Percentiles rank a stretch among this genome's conserved stretches.
Evolutionary conservation across 2,113 vertebrate genomes (phyloP).

Genomic region (Phylloscopus trochilus): DNA sequence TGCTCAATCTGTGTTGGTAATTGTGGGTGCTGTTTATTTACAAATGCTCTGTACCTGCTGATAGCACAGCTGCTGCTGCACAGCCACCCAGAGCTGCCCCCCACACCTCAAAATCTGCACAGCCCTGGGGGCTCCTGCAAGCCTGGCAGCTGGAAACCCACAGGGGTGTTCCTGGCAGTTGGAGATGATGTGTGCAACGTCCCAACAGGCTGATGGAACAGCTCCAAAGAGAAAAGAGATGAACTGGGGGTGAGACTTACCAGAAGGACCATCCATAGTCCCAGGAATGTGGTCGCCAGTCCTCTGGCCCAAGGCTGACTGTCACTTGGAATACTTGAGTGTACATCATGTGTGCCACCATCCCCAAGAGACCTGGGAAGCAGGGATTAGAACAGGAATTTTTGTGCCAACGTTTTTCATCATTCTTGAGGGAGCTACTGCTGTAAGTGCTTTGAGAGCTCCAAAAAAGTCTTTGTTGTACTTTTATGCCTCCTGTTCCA

Average conservation of each 20-base stretch:
- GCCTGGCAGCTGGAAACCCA: background rate
- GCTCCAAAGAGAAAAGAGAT: background rate
- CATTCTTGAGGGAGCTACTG: background rate
- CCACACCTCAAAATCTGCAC: background rate
- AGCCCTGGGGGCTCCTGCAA: background rate
- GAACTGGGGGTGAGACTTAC: conserved; percentile 67
- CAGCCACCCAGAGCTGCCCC: background rate
- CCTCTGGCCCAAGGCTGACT: conserved; percentile 89
- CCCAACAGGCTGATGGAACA: background rate
- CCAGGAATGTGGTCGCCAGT: conserved; percentile 93
- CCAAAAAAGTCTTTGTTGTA: conserved; percentile 22
- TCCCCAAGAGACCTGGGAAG: conserved; percentile 87
- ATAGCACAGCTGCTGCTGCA: conserved; percentile 24
- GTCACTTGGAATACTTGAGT: conserved; percentile 96
- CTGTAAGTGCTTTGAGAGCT: conserved; percentile 19
- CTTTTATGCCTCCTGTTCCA: conserved; percentile 12
- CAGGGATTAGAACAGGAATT: background rate
- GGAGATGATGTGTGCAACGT: background rate
- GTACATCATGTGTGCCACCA: conserved; percentile 97
- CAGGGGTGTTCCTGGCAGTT: background rate
- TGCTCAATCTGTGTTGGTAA: conserved; percentile 49
- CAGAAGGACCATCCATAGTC: conserved; percentile 96
- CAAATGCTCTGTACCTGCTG: conserved; percentile 28
- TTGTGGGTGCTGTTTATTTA: conserved; percentile 50
- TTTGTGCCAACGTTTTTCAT: background rate